phyloP scores from a whole-genome alignment of 2,888 invertebrate species.

The Drosophila paucipuncta region DNA sequence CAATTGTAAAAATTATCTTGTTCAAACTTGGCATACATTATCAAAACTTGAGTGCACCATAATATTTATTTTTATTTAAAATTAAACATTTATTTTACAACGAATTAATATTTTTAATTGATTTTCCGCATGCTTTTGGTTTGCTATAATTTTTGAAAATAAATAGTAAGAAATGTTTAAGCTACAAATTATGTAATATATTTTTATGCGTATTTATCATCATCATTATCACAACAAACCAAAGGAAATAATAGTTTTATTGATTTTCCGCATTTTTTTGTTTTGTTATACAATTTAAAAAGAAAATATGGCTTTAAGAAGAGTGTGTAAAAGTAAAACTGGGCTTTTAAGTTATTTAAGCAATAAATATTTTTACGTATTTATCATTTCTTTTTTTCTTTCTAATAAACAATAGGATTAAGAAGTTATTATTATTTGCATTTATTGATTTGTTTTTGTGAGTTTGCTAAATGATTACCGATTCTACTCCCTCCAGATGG shows the following conservation, averaged over 20 bases:
- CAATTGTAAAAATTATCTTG: background rate
- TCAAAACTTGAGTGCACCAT: background rate
- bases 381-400: background rate
- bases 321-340: background rate
- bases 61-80: background rate
- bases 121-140: background rate
- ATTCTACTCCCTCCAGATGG: constrained; percentile 45
- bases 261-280: background rate
- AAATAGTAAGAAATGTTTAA: background rate
- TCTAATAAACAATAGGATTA: background rate
- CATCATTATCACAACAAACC: background rate
- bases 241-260: background rate
- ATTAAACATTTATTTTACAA: background rate
- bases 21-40: background rate
- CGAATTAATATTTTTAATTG: background rate
- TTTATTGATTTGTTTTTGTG: background rate
- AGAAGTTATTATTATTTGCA: background rate
- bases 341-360: background rate
- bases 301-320: background rate
- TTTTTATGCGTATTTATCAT: background rate
- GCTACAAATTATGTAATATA: background rate
- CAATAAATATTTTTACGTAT: background rate
- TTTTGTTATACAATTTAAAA: background rate
- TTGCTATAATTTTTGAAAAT: background rate
- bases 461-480: background rate